Evolutionary conservation across 1,140 invertebrate species (phyloP), one percentile per base, ranked within the genome.

Genomic region (Dreissena rostriformis): DNA sequence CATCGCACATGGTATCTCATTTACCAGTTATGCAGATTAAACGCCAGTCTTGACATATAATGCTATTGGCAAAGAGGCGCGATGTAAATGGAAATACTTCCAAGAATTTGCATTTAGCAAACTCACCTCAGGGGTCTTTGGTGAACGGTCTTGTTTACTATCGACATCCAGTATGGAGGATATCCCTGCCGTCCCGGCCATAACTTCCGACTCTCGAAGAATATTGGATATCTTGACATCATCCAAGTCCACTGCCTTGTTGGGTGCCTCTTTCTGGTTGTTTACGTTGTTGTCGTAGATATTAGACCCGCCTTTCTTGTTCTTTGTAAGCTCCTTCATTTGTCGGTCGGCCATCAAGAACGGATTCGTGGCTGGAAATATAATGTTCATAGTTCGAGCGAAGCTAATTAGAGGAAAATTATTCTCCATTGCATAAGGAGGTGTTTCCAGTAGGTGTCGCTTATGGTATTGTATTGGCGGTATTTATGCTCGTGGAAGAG

Each of bases 211-310:
- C 28, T 84, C 82, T 14, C 74, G 49, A 5, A 84, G 65, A 17
- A 84, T 84, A 29, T 84, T 84, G 19, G 82, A 72, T 77, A 84
- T 84, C 67, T 84, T 84, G 0, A 84, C 82, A 84, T 84, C 82
- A 51, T 84, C 82, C 10, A 84, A 52, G 52, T 78, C 75, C n/a
- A 77, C 82, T 26, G 67, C 82, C 26, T 66, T 72, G 14, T 14
- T 28, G 12, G 63, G 63, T 19, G 57, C 57, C 4, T 70, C 77
- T 29, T 68, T 52, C 39, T 68, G 74, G 57, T 75, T 82, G 26
- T 74, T 75, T 0, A 55, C 24, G 11, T 49, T 61, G 8, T 82
- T 68, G 71, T 73, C 49, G 49, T 24, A 49, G 12, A 22, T 17
- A 24, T 67, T 75, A 4, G 63, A 6, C 28, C 73, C 67, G 52